phyloP scores from a whole-genome alignment of 2,113 vertebrate species.

The Anhinga rufa region DNA sequence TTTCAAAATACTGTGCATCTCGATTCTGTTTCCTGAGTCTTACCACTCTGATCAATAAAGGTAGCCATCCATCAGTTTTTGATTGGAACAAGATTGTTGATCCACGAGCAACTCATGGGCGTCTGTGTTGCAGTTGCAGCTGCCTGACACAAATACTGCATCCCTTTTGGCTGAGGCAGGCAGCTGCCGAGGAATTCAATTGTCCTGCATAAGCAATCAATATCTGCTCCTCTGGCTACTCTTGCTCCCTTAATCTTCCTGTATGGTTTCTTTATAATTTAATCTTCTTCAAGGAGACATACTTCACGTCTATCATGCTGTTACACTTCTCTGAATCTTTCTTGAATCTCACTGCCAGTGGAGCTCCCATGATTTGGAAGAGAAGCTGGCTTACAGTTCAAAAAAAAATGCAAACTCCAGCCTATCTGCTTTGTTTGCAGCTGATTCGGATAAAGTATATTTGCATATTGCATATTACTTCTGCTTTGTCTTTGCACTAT shows the following conservation, averaged over 20 bases:
- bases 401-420: conserved; percentile 3
- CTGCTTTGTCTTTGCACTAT: background rate
- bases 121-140: background rate
- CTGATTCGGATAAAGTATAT: background rate
- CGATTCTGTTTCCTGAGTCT: background rate
- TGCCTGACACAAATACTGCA: background rate
- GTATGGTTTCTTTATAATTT: background rate
- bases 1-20: background rate
- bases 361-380: background rate
- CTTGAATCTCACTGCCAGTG: background rate
- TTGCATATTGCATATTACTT: background rate
- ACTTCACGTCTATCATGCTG: background rate
- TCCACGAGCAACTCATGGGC: background rate
- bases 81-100: background rate
- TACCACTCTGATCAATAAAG: background rate
- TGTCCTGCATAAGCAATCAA: background rate
- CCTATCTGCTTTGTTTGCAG: background rate
- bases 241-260: background rate
- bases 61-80: background rate
- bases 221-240: background rate
- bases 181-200: background rate
- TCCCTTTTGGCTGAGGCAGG: background rate
- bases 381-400: background rate
- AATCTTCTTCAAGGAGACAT: background rate
- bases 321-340: background rate